Conservation (phyloP, 2,113 vertebrate species). For the Lasiurus borealis region DNA sequence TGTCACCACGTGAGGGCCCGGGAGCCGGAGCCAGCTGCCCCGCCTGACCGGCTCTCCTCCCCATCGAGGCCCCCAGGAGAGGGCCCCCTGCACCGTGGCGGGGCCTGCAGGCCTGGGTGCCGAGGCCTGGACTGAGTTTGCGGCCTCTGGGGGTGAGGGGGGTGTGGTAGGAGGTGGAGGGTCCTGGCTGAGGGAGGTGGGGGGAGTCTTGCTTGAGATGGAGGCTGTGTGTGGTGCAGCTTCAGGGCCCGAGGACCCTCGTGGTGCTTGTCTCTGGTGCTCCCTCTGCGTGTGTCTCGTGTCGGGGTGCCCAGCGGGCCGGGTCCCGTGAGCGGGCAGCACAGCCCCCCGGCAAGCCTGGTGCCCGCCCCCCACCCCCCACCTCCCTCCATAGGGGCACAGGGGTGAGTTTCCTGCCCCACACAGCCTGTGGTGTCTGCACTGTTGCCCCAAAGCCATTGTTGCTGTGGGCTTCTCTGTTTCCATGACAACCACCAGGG, state of each 20-base stretch:
- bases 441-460: conserved; percentile 85
- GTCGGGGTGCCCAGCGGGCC: background rate
- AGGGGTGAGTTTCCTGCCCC: conserved; percentile 84
- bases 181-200: background rate
- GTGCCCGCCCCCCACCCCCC: background rate
- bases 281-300: background rate
- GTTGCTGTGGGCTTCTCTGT: conserved; percentile 89
- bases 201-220: background rate
- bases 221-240: background rate
- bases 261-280: rapidly evolving
- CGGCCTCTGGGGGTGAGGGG: background rate
- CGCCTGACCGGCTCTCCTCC: background rate
- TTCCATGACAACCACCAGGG: conserved; percentile 88
- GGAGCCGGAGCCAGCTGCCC: rapidly evolving
- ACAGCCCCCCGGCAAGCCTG: rapidly evolving
- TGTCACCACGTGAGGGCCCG: rapidly evolving
- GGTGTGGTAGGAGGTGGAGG: background rate
- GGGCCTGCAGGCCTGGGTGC: background rate
- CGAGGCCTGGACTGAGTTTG: background rate
- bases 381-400: conserved; percentile 19
- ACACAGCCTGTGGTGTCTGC: conserved; percentile 81
- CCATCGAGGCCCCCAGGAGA: background rate
- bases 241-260: background rate
- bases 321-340: conserved; percentile 35
- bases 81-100: rapidly evolving